Percentiles rank a stretch among this genome's conserved stretches.
Evolutionary conservation across 2,797 vertebrate genomes (phyloP).

Genomic region (Enteromius viviparus): DNA sequence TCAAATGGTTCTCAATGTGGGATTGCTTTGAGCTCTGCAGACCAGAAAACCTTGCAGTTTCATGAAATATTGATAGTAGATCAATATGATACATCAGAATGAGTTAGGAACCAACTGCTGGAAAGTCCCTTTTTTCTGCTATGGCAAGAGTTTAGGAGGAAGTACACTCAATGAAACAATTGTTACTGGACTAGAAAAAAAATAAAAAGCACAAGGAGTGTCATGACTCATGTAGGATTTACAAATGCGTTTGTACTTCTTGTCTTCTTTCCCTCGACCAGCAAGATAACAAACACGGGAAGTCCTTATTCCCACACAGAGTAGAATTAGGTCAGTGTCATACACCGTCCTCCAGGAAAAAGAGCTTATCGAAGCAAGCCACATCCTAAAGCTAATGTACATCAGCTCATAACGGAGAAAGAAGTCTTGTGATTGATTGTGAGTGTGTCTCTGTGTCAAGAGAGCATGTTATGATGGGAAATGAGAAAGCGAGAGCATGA

Average conservation of each 20-base stretch:
- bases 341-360: slow-evolving; percentile 41
- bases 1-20: slow-evolving; percentile 3
- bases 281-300: slow-evolving; percentile 76
- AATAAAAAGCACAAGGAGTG: background rate
- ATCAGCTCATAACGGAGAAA: slow-evolving; percentile 1
- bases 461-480: slow-evolving; percentile 17
- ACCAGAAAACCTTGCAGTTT: slow-evolving; percentile 34
- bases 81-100: slow-evolving; percentile 30
- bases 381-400: background rate
- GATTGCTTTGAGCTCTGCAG: slow-evolving; percentile 11
- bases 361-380: background rate
- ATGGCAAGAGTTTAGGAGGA: background rate
- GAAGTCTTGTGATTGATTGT: slow-evolving; percentile 25
- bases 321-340: slow-evolving; percentile 71
- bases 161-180: slow-evolving; percentile 8
- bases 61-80: slow-evolving; percentile 50
- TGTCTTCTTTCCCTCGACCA: slow-evolving; percentile 52
- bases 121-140: slow-evolving; percentile 22
- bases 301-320: slow-evolving; percentile 58
- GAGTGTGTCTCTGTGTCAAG: slow-evolving; percentile 22
- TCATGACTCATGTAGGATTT: slow-evolving; percentile 13
- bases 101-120: slow-evolving; percentile 4
- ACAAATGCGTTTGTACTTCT: background rate
- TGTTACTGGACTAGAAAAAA: background rate
- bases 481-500: background rate